These are phyloP conservation scores for Formicarius rufipectus DNA, from an alignment of 2,113 vertebrate species.

Conservation along the genomic window DNA sequence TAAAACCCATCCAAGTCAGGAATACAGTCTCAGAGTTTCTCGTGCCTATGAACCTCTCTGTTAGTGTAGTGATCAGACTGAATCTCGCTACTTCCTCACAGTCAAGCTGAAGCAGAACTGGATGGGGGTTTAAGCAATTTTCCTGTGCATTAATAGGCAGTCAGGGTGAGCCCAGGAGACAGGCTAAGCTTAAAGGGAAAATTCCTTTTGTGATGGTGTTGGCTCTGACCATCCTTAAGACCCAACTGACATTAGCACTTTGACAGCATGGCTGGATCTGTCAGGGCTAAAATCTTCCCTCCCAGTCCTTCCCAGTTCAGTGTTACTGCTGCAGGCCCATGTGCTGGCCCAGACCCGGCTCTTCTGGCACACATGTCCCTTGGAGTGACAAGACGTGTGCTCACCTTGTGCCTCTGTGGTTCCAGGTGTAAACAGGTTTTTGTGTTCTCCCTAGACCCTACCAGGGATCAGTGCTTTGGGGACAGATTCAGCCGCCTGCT, in stretches of 20 bases:
- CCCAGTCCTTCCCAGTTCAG: not conserved
- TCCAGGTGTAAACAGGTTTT: not conserved
- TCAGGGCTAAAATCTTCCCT: not conserved
- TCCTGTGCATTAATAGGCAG: not conserved
- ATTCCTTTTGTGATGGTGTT: not conserved
- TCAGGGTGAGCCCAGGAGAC: not conserved
- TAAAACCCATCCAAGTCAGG: not conserved
- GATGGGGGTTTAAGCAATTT: not conserved
- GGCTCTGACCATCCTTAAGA: not conserved
- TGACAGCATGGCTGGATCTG: not conserved
- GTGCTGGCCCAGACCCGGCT: not conserved
- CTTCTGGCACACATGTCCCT: not conserved
- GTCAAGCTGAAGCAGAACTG: not conserved
- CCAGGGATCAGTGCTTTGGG: conserved; percentile 94
- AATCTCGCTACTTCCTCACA: not conserved
- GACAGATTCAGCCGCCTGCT: conserved; percentile 95
- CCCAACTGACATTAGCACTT: not conserved
- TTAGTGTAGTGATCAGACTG: not conserved
- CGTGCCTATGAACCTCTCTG: not conserved
- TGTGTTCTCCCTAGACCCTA: conserved; percentile 79
- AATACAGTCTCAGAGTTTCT: not conserved
- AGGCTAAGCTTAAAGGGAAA: not conserved
- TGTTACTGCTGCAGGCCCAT: not conserved
- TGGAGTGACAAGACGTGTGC: not conserved
- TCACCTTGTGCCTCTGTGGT: not conserved